phyloP scores from a whole-genome alignment of 2,797 vertebrate species.

The Nyctibius grandis region DNA sequence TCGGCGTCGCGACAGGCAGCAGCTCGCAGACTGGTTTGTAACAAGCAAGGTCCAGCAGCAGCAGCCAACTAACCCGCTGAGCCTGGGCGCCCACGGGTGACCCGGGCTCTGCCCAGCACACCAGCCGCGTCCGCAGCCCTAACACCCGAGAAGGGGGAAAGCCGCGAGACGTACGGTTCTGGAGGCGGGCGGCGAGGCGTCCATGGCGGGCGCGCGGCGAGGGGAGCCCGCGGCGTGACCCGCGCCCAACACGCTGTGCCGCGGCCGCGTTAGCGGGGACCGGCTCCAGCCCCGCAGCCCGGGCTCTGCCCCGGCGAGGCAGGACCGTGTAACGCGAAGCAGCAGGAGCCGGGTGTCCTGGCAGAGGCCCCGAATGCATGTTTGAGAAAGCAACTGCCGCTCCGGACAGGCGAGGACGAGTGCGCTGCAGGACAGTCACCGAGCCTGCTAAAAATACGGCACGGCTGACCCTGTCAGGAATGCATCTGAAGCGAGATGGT shows the following conservation, averaged over 20 bases:
- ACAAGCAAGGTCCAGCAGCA: neutral
- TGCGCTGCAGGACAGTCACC: neutral
- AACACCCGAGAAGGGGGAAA: neutral
- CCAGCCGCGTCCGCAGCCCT: neutral
- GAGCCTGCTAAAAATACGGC: constrained; percentile 57
- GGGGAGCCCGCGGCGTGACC: neutral
- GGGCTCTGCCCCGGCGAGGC: constrained; percentile 63
- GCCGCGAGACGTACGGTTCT: constrained; percentile 50
- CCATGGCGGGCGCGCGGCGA: constrained; percentile 38
- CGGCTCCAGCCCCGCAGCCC: constrained; percentile 35
- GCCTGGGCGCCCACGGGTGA: neutral
- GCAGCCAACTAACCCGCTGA: neutral
- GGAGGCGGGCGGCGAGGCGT: constrained; percentile 47
- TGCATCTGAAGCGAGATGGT: neutral
- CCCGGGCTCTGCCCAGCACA: neutral
- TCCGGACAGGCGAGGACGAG: constrained; percentile 60
- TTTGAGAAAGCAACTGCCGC: constrained; percentile 69
- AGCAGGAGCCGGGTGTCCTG: constrained; percentile 61
- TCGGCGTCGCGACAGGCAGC: rapidly evolving
- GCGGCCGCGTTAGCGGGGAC: neutral
- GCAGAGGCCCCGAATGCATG: constrained; percentile 53
- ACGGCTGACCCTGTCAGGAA: constrained; percentile 4
- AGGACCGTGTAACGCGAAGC: constrained; percentile 67
- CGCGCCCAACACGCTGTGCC: constrained; percentile 33
- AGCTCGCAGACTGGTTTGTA: neutral